These are phyloP conservation scores for Harmothoe impar DNA, from an alignment of 2,888 invertebrate genomes.

Conservation along the genomic window DNA sequence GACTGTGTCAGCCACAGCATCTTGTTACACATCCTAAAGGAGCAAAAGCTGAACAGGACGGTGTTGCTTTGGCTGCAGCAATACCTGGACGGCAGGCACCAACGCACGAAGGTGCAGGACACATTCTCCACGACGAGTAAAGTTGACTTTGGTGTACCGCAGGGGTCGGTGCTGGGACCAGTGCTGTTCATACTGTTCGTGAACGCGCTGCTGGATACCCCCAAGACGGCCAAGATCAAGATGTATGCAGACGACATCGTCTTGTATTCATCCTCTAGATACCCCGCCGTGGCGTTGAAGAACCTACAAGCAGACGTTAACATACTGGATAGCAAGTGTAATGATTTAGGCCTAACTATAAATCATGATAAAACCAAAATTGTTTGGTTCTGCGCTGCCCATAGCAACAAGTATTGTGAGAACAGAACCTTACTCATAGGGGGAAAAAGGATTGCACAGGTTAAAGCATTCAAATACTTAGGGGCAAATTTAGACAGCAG, in stretches of 20 bases:
- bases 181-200: neutral
- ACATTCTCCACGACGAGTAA: neutral
- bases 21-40: no score
- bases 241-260: no score
- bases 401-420: no score
- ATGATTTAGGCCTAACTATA: neutral
- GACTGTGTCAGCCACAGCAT: no score
- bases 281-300: no score
- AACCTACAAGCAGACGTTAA: no score
- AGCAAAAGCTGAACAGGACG: no score
- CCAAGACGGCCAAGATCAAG: no score
- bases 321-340: neutral
- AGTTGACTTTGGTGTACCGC: neutral
- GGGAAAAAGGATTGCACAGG: neutral
- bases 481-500: neutral
- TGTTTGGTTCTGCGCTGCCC: neutral
- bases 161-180: neutral
- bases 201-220: no score
- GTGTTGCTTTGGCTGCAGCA: neutral
- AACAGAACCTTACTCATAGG: no score
- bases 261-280: no score
- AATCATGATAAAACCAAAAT: neutral
- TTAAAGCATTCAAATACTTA: neutral
- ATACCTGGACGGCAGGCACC: neutral
- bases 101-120: neutral